Conservation (phyloP, 1,140 invertebrate genomes). For the Teleopsis dalmanni region DNA sequence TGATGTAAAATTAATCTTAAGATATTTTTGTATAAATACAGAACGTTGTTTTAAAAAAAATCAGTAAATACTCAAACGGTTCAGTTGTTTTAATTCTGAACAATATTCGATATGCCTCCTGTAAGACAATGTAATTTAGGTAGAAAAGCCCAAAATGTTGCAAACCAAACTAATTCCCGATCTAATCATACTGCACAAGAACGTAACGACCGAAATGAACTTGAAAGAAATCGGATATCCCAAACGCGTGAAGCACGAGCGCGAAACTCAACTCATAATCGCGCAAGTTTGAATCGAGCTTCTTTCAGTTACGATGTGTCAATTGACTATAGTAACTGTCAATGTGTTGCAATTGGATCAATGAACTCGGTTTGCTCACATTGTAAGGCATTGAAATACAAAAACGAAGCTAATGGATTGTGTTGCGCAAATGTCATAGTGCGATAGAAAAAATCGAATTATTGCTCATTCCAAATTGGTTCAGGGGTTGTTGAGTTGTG, state of each 20-base stretch:
- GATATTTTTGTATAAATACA: too few relatives aligned
- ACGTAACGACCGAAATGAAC: conserved; percentile 1
- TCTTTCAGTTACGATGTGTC: conserved; percentile 12
- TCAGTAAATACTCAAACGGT: too few relatives aligned
- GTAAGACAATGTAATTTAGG: conserved; percentile 1
- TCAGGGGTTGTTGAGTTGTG: too few relatives aligned
- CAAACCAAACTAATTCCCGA: too few relatives aligned
- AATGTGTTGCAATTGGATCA: conserved; percentile 11
- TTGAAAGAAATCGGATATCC: background rate
- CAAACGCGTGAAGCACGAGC: background rate
- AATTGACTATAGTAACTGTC: conserved; percentile 11
- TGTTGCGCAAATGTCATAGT: conserved; percentile 13
- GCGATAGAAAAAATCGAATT: background rate
- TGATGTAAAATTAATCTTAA: too few relatives aligned
- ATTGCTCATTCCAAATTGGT: too few relatives aligned
- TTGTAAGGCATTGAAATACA: conserved; percentile 15
- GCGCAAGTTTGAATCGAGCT: conserved; percentile 8
- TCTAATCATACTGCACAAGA: conserved; percentile 6
- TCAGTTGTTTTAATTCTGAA: too few relatives aligned
- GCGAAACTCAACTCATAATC: conserved; percentile 8
- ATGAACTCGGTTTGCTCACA: conserved; percentile 11
- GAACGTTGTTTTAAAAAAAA: too few relatives aligned
- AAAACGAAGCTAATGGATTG: conserved; percentile 11
- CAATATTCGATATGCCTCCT: conserved; percentile 1
- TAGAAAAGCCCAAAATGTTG: conserved; percentile 2